Percentiles rank a stretch among this genome's conserved stretches.
Conservation (phyloP, 2,888 invertebrate species). For the Glaucopsyche alexis region DNA sequence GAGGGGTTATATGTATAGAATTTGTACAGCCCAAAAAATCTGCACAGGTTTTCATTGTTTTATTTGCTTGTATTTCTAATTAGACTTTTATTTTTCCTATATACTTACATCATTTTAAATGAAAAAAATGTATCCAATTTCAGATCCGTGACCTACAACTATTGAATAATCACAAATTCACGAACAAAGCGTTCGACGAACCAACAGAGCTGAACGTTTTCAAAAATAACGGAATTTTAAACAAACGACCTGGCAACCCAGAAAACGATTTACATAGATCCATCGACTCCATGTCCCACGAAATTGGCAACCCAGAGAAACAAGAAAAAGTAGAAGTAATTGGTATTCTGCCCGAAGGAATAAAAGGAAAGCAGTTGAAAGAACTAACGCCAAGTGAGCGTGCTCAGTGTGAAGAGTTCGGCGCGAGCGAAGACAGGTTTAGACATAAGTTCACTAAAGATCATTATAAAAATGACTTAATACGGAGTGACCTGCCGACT, state of each 20-base stretch:
- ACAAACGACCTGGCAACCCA: slow-evolving; percentile 58
- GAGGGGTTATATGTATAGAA: too few relatives aligned
- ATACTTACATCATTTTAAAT: not conserved
- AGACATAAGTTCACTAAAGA: slow-evolving; percentile 58
- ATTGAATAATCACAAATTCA: slow-evolving; percentile 52
- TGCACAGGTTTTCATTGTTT: too few relatives aligned
- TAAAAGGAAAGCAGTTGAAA: slow-evolving; percentile 61
- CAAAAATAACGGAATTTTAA: slow-evolving; percentile 58
- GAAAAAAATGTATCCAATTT: slow-evolving; percentile 26
- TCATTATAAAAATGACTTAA: slow-evolving; percentile 59
- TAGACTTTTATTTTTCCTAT: slow-evolving; percentile 16
- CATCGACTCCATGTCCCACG: slow-evolving; percentile 60
- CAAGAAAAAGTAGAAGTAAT: slow-evolving; percentile 33
- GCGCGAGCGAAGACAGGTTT: slow-evolving; percentile 62
- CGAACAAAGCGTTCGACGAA: slow-evolving; percentile 55
- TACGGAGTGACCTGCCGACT: slow-evolving; percentile 23
- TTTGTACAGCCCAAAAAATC: too few relatives aligned
- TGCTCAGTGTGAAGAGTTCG: slow-evolving; percentile 59
- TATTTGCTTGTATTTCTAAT: too few relatives aligned
- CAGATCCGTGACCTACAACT: slow-evolving; percentile 36
- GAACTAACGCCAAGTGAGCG: slow-evolving; percentile 59
- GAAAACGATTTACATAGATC: slow-evolving; percentile 59
- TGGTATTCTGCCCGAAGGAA: slow-evolving; percentile 46
- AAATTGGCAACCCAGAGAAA: slow-evolving; percentile 45
- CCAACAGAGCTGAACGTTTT: slow-evolving; percentile 41